Base-by-base conservation (phyloP, 2,888 invertebrate species). In the Tromatobia lineatoria region DNA sequence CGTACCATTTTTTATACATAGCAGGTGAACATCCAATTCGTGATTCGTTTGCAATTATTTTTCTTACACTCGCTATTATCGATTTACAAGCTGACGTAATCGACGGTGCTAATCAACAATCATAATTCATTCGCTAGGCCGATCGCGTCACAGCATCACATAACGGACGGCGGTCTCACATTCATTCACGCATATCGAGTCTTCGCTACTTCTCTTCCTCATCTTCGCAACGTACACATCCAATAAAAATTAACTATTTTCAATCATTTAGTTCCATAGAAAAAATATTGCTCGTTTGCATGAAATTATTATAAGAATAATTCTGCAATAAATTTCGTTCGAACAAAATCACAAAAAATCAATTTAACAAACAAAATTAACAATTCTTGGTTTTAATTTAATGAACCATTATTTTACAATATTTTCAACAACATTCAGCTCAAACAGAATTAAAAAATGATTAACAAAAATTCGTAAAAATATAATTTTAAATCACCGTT, bases 1-100 rank as follows among this genome's bases (percentile, higher is more conserved):
- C 59, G 7, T 38, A 10, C 1, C 8, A 38, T 38, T 38, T 38
- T 38, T 38, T 10, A 38, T 10, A 38, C 38, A 38, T 10, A 38
- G 38, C 79, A 50, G 6, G 59, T 50, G 52, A 57, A 45, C 59
- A 70, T 25, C 50, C 23, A 25, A 75, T 69, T 75, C 61, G 69
- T n/a, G n/a, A 75, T 64, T 75, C 20, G 11, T 42, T 11, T 4
- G 47, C n/a, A 54, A 75, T 66, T 75, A 47, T 75, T 52, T 15
- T 15, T n/a, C 25, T 8, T 64, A 20, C 50, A 20, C 75, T 13
- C 2, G 29, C 52, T 20, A 29, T 66, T 66, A 23, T 66, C 54
- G 64, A 54, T 25, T 38, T 38, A 20, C 20, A 23, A 18, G 11
- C 11, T 70, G 54, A 38, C 50, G 70, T 23, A 66, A 66, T 50